Base-by-base conservation (phyloP, 2,797 vertebrate genomes). In the Buceros bicornis region DNA sequence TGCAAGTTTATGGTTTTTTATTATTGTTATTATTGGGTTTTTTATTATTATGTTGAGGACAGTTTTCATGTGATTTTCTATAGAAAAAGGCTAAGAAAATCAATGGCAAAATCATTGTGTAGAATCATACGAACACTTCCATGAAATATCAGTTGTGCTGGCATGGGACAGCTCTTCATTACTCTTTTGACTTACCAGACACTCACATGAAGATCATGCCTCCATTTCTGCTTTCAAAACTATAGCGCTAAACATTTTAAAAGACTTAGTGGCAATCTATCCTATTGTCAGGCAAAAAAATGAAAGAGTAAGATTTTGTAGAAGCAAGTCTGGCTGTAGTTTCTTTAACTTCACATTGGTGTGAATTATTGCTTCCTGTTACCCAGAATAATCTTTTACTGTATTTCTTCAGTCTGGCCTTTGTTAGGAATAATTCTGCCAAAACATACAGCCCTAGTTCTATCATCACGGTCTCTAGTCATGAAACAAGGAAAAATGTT, bases 331-430 rank as follows among this genome's bases (percentile, higher is more conserved):
- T 83, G 91, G 74, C n/a, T 78, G 35, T 82, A 83, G 88, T 77
- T 89, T 81, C 85, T 90, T 82, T 80, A 81, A 80, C 64, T 94
- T 93, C 42, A 54, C 45, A 33, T 64, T 56, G 14, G 20, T 90
- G 89, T 96, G 91, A 97, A 86, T 95, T 94, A 97, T 95, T 92
- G 60, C 61, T 97, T 97, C 93, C 94, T 95, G 82, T 94, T 95
- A 85, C 28, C 11, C 33, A 87, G 60, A 93, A 95, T 90, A 93
- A 96, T 93, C 90, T 77, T 89, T 65, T 86, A 88, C 54, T 93
- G 24, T 87, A 78, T 96, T 96, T 96, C 73, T 90, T 79, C 86
- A 81, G n/a, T 40, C 50, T 66, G 43, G 88, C 72, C 45, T 76
- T 60, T 42, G 1, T 7, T 72, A 66, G 76, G 24, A 81, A 90